Conservation (phyloP, 92 coral and sea anemone genomes). For the Porites divaricata region DNA sequence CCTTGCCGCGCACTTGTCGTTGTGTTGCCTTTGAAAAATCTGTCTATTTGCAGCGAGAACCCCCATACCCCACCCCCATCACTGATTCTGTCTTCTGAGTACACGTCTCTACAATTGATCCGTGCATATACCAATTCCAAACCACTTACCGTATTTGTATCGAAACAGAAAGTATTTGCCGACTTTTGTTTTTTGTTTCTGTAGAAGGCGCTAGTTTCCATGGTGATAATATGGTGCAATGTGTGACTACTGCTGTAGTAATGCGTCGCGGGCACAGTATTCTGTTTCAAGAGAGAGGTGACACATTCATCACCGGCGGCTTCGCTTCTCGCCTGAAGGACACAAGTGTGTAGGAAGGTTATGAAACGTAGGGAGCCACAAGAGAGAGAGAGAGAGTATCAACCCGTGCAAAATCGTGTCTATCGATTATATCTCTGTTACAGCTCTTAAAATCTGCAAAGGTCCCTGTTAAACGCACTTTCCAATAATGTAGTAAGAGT, state of each 20-base stretch:
- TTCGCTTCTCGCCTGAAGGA: neutral
- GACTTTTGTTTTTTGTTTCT: neutral
- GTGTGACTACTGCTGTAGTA: constrained; percentile 12
- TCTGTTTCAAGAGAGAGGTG: constrained; percentile 5
- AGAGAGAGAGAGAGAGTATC: neutral
- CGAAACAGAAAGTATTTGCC: neutral
- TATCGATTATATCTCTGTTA: neutral
- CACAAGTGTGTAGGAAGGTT: constrained; percentile 10
- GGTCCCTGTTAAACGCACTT: neutral
- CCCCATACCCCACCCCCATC: too few relatives aligned
- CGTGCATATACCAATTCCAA: too few relatives aligned
- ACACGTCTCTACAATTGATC: too few relatives aligned
- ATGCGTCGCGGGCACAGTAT: constrained; percentile 10
- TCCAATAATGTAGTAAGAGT: neutral
- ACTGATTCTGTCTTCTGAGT: too few relatives aligned
- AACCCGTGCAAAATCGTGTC: neutral
- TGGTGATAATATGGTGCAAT: constrained; percentile 24
- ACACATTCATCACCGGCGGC: neutral
- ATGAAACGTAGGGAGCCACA: neutral
- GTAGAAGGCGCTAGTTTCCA: constrained; percentile 50
- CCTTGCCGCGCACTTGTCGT: too few relatives aligned
- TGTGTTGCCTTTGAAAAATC: too few relatives aligned
- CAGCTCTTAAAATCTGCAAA: neutral
- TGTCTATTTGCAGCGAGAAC: too few relatives aligned
- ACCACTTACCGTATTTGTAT: neutral